Evolutionary conservation across 2,888 invertebrate species (phyloP).

Genomic region (Chironomus tentans): DNA sequence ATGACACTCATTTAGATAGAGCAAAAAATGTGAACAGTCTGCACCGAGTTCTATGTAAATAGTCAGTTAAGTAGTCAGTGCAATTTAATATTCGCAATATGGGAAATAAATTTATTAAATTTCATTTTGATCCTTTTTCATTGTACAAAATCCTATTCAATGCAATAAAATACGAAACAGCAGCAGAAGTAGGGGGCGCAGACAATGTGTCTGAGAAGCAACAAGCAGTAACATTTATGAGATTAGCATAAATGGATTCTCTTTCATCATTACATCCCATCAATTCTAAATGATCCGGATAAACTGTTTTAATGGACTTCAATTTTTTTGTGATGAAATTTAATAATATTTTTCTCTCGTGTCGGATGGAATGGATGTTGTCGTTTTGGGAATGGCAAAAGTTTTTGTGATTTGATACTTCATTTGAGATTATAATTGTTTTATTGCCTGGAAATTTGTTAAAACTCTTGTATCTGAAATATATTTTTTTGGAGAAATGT

Average conservation of each 20-base stretch:
- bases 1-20: not conserved
- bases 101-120: not conserved
- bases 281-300: constrained; percentile 26
- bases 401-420: not conserved
- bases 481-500: no score
- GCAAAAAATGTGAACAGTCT: not conserved
- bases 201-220: no score
- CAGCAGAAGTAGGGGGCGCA: no score
- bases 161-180: no score
- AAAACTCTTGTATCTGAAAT: not conserved
- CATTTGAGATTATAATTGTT: constrained; percentile 22
- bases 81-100: no score
- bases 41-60: not conserved
- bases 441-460: constrained; percentile 27
- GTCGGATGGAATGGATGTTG: no score
- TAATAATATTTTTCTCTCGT: constrained; percentile 4
- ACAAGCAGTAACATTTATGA: not conserved
- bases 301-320: constrained; percentile 25
- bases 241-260: constrained; percentile 10
- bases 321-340: not conserved
- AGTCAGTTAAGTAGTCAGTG: no score
- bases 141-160: no score
- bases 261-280: not conserved
- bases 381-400: not conserved
- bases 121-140: not conserved